A percentile compares a stretch with the other conserved stretches of the same genome.
Conservation (phyloP, 2,113 vertebrate species). For the Phalacrocorax aristotelis region DNA sequence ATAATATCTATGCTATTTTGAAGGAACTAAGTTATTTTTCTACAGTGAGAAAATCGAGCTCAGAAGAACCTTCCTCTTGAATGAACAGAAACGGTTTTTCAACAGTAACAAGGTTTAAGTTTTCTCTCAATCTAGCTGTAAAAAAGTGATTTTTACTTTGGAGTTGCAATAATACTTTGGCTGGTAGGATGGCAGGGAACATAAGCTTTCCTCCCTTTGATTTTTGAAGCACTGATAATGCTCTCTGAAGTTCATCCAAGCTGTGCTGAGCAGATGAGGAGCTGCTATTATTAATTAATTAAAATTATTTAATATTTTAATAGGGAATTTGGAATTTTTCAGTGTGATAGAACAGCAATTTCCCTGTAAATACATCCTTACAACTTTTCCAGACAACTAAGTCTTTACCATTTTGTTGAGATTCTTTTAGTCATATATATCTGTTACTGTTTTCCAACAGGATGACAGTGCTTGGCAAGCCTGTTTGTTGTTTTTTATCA, state of each 20-base stretch:
- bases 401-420: background rate
- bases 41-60: background rate
- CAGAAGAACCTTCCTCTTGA: background rate
- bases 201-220: background rate
- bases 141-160: background rate
- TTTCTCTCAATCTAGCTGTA: background rate
- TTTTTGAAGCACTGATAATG: background rate
- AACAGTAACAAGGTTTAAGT: background rate
- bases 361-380: background rate
- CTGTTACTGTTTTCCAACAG: background rate
- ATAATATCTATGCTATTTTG: background rate
- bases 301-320: background rate
- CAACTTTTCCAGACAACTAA: background rate
- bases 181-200: background rate
- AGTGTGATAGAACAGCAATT: background rate
- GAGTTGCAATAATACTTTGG: background rate
- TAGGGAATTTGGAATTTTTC: background rate
- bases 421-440: background rate
- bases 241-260: background rate
- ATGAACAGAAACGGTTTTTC: background rate
- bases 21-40: background rate
- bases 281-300: background rate
- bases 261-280: background rate
- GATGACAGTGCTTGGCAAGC: background rate
- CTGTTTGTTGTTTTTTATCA: background rate